phyloP scores from a whole-genome alignment of 2,113 vertebrate genomes.

The Okapia johnstoni region DNA sequence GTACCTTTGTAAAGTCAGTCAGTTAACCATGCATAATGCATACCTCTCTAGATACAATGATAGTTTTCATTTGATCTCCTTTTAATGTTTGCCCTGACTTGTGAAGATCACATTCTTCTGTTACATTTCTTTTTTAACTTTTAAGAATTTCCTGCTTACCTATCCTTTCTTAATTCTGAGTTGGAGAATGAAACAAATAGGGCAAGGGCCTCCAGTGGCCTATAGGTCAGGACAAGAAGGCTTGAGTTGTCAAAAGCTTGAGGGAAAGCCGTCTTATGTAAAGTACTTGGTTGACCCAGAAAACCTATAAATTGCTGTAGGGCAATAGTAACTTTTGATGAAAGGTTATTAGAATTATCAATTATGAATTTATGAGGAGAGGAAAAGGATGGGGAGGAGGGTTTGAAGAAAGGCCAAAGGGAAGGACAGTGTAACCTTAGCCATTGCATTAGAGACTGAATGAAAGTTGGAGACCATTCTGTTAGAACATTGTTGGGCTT shows the following conservation, averaged over 20 bases:
- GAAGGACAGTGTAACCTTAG: background rate
- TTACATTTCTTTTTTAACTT: background rate
- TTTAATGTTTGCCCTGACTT: background rate
- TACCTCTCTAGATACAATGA: background rate
- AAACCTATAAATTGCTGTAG: background rate
- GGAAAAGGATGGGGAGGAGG: background rate
- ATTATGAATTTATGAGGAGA: background rate
- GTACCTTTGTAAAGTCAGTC: background rate
- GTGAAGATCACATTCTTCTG: background rate
- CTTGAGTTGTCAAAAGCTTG: background rate
- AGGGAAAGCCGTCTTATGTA: background rate
- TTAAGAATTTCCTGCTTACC: background rate
- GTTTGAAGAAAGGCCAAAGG: slow-evolving; percentile 35
- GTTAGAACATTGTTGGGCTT: background rate
- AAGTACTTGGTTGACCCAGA: background rate
- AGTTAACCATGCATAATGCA: background rate
- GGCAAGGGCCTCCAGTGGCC: background rate
- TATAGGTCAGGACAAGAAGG: background rate
- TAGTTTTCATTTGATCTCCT: background rate
- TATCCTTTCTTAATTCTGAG: background rate
- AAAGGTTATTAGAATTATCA: slow-evolving; percentile 31
- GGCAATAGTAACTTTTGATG: slow-evolving; percentile 27
- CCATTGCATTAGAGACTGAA: background rate
- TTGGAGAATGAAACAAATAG: background rate
- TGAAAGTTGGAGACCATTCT: background rate